Evolutionary conservation across 2,113 vertebrate genomes (phyloP).

Genomic region (Shinisaurus crocodilurus): DNA sequence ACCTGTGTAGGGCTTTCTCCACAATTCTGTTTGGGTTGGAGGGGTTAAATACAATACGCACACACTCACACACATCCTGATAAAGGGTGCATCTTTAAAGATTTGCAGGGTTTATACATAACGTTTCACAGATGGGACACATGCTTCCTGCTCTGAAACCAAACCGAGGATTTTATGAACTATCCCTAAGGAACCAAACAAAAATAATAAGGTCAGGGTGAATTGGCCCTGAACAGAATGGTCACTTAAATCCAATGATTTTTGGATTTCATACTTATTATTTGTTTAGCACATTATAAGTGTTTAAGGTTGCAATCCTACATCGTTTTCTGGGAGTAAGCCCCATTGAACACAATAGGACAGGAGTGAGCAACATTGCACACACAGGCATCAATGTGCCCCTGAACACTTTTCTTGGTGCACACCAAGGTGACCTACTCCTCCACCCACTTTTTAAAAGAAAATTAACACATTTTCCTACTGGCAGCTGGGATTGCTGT

Average conservation of each 20-base stretch:
- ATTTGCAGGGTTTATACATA: constrained; percentile 24
- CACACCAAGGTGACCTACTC: too few relatives aligned
- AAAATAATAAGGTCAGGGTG: constrained; percentile 16
- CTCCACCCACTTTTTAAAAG: too few relatives aligned
- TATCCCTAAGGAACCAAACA: neutral
- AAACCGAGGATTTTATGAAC: constrained; percentile 40
- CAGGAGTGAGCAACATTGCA: too few relatives aligned
- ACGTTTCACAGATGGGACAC: neutral
- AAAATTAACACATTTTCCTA: too few relatives aligned
- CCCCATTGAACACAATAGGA: too few relatives aligned
- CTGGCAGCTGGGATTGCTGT: too few relatives aligned
- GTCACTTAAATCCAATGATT: constrained; percentile 34
- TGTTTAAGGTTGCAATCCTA: neutral
- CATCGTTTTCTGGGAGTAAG: neutral
- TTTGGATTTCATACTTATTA: constrained; percentile 41
- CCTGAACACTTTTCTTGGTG: too few relatives aligned
- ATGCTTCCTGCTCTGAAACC: constrained; percentile 48
- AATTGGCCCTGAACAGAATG: constrained; percentile 41
- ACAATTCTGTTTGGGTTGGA: too few relatives aligned
- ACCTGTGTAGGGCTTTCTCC: too few relatives aligned
- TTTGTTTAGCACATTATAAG: neutral
- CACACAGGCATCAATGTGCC: too few relatives aligned
- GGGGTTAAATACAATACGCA: too few relatives aligned
- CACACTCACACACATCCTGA: neutral
- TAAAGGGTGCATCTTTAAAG: constrained; percentile 20